These are phyloP conservation scores for Diarsia brunnea DNA, from an alignment of 2,888 invertebrate genomes.

Conservation along the genomic window DNA sequence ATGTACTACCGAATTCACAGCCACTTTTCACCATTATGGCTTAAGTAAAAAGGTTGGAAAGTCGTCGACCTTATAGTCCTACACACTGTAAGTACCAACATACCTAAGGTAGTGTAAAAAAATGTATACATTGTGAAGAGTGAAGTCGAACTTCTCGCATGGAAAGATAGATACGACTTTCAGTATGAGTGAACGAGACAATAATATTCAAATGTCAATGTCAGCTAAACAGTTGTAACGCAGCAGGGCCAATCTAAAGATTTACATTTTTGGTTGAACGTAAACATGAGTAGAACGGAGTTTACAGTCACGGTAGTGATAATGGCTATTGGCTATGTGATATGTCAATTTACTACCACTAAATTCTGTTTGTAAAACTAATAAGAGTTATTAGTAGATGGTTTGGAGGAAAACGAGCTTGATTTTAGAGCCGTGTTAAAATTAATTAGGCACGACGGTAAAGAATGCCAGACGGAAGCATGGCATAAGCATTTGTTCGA, in stretches of 20 bases:
- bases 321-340: slow-evolving; percentile 20
- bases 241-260: not conserved
- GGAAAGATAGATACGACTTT: not conserved
- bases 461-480: not conserved
- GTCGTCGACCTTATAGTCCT: too few species aligned
- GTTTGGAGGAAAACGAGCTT: not conserved
- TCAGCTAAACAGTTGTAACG: not conserved
- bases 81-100: too few species aligned
- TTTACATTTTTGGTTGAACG: not conserved
- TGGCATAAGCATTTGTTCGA: too few species aligned
- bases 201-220: not conserved
- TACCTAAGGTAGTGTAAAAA: too few species aligned
- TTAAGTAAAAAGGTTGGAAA: too few species aligned
- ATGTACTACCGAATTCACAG: too few species aligned
- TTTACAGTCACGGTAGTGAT: slow-evolving; percentile 13
- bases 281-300: not conserved
- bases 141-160: too few species aligned
- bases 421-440: not conserved
- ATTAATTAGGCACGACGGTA: not conserved
- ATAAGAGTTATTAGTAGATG: slow-evolving; percentile 4
- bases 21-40: too few species aligned
- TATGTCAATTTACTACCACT: slow-evolving; percentile 15
- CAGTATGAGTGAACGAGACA: not conserved
- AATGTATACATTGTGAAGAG: too few species aligned
- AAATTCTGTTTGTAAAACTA: slow-evolving; percentile 24